Conservation (phyloP, 1,140 invertebrate species). For the Neodiprion virginianus region DNA sequence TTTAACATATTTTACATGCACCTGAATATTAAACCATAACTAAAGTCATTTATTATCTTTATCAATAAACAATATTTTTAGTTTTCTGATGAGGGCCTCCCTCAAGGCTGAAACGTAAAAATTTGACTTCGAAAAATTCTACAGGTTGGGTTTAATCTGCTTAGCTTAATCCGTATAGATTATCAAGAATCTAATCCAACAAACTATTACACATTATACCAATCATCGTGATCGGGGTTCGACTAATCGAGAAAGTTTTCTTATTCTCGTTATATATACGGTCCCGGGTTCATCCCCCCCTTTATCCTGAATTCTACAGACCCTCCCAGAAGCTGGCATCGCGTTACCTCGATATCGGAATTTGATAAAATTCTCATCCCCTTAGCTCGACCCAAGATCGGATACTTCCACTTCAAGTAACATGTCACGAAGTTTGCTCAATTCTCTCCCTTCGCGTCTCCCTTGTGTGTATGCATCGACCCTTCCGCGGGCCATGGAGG, state of each 20-base stretch:
- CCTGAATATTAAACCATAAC: too few relatives aligned
- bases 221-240: background rate
- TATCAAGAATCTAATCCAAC: background rate
- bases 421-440: slow-evolving; percentile 57
- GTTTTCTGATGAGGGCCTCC: too few relatives aligned
- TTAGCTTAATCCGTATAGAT: background rate
- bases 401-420: slow-evolving; percentile 59
- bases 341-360: slow-evolving; percentile 54
- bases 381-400: slow-evolving; percentile 39
- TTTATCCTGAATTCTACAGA: background rate
- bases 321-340: background rate
- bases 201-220: background rate
- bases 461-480: slow-evolving; percentile 3
- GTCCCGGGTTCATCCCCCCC: background rate
- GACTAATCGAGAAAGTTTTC: slow-evolving; percentile 9
- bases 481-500: background rate
- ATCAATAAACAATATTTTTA: too few relatives aligned
- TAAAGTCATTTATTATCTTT: too few relatives aligned
- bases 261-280: background rate
- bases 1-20: too few relatives aligned
- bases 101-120: too few relatives aligned
- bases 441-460: slow-evolving; percentile 22
- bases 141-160: background rate
- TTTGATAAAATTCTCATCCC: slow-evolving; percentile 54
- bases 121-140: too few relatives aligned